Evolutionary conservation across 2,888 invertebrate species (phyloP), one percentile per base, ranked within the genome.

Genomic region (Leptopilina drosophilae): DNA sequence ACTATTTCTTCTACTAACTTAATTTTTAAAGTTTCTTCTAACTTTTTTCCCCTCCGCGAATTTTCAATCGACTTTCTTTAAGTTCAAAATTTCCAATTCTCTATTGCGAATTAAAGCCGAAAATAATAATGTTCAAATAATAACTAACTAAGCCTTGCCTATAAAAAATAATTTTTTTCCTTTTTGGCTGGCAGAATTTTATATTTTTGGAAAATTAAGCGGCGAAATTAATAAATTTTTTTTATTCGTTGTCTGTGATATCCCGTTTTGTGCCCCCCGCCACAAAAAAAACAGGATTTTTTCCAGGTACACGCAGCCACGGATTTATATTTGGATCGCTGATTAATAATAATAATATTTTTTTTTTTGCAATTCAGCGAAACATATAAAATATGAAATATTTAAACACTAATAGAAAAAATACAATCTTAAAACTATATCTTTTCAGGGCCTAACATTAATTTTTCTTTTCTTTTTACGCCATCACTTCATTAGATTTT

Each of bases 191-290:
- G 91, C 90, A 88, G 89, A 83, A 90, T 91, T 91, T 91, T 91
- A 91, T 91, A 91, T 91, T 91, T 91, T 91, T 91, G 91, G 91
- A 90, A 49, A 89, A 90, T 90, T 91, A 90, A 89, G 88, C 86
- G 86, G 82, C 86, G 83, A 84, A 85, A 84, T 84, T 81, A 73
- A 81, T 59, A 33, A 64, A 77, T n/a, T 73, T 81, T 77, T 81
- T 76, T 49, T 11, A 2, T 8, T 33, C 3, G 33, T 33, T 33
- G 33, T 42, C 42, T 42, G 8, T 42, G 42, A 49, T 11, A 49
- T 64, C 78, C 81, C 79, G 77, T 82, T 79, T 42, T 82, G 42
- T 77, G 82, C 73, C 80, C 82, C 84, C 85, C 78, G 83, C 12
- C 46, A 11, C 33, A 33, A 33, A 33, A 49, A 49, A 49, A 49